Evolutionary conservation across 2,888 invertebrate species (phyloP).

Genomic region (Drosophila koepferae): DNA sequence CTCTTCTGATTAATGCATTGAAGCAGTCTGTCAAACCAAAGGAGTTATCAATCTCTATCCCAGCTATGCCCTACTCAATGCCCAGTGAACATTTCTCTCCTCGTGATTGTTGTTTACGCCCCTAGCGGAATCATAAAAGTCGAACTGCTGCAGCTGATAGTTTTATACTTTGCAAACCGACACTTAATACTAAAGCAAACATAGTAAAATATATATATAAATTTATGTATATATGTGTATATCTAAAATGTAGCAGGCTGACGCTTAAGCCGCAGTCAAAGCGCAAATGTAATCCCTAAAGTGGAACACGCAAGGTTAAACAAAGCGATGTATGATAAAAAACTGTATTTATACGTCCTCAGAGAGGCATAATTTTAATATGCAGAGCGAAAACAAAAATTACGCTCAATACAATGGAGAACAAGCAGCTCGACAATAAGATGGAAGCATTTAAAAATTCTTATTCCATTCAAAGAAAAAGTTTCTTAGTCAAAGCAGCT

Average conservation of each 20-base stretch:
- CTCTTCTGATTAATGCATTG: too few relatives aligned
- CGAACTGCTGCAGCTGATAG: not conserved
- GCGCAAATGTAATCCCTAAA: not conserved
- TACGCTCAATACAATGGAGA: not conserved
- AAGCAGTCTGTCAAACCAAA: too few relatives aligned
- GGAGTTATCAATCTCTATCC: not conserved
- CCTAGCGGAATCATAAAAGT: not conserved
- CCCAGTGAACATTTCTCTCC: not conserved
- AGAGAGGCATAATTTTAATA: not conserved
- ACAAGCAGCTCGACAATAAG: not conserved
- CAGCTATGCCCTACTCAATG: not conserved
- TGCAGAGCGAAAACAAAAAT: not conserved
- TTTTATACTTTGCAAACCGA: not conserved
- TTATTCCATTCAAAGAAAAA: not conserved
- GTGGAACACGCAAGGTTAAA: not conserved
- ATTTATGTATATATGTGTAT: too few relatives aligned
- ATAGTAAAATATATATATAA: too few relatives aligned
- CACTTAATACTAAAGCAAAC: not conserved
- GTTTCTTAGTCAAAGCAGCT: not conserved
- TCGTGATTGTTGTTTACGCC: not conserved
- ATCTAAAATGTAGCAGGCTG: not conserved
- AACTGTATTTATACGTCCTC: not conserved
- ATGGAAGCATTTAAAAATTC: not conserved
- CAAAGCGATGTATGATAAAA: slow-evolving; percentile 1
- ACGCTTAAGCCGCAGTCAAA: not conserved